These are phyloP conservation scores for Lamprologus lemairii DNA, from an alignment of 2,113 vertebrate genomes.

Conservation along the genomic window DNA sequence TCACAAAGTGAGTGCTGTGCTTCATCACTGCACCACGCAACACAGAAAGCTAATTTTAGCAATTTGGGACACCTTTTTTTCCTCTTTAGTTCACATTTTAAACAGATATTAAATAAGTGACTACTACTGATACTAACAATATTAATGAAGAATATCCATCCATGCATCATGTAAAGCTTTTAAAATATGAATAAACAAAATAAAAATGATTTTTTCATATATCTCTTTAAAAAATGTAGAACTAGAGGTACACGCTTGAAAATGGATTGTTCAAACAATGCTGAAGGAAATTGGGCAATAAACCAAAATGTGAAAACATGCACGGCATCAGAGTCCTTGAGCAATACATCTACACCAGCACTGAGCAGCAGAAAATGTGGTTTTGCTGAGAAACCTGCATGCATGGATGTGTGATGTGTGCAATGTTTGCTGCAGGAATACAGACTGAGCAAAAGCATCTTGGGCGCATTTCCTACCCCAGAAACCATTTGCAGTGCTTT, in stretches of 20 bases:
- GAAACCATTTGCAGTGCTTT: neutral
- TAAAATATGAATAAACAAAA: neutral
- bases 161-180: neutral
- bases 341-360: neutral
- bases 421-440: neutral
- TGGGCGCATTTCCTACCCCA: constrained; percentile 1
- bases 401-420: neutral
- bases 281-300: neutral
- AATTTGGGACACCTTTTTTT: neutral
- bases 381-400: neutral
- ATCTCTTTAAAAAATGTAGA: neutral
- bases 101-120: neutral
- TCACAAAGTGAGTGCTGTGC: neutral
- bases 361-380: constrained; percentile 4
- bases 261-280: neutral
- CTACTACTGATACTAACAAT: neutral
- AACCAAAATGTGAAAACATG: neutral
- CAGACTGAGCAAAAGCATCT: neutral
- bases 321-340: neutral
- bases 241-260: neutral
- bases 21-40: neutral
- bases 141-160: neutral
- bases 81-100: neutral
- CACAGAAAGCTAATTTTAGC: neutral
- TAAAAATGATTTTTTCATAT: neutral